Percentiles rank a stretch among this genome's conserved stretches.
These are phyloP conservation scores for Microctenopoma lineatum DNA, from an alignment of 2,797 vertebrate genomes.

Conservation along the genomic window DNA sequence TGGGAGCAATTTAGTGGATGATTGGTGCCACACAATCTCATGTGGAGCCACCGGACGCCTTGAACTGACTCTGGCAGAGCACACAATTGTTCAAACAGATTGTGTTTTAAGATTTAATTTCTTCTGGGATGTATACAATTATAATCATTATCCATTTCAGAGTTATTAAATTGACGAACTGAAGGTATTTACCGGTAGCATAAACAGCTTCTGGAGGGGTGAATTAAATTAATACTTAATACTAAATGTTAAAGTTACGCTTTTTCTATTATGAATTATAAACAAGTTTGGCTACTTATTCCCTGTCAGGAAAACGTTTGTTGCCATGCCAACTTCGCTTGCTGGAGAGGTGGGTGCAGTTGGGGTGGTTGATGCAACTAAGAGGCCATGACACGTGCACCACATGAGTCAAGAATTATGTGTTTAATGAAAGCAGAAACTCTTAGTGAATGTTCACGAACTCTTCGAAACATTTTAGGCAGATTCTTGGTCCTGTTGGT, in stretches of 20 bases:
- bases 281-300: slow-evolving; percentile 42
- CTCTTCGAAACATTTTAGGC: not conserved
- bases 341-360: slow-evolving; percentile 20
- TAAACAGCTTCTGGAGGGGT: not conserved
- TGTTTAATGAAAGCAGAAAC: slow-evolving; percentile 3
- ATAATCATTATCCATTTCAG: not conserved
- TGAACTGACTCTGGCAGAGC: not conserved
- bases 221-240: not conserved
- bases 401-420: not conserved
- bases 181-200: not conserved
- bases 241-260: not conserved
- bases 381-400: not conserved
- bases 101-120: not conserved
- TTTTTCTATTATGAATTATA: slow-evolving; percentile 1
- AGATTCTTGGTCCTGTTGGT: not conserved
- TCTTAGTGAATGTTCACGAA: not conserved
- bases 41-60: slow-evolving; percentile 6
- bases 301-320: slow-evolving; percentile 11
- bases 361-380: not conserved
- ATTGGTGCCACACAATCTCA: slow-evolving; percentile 15
- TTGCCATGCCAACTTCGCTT: slow-evolving; percentile 3
- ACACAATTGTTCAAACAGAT: no score
- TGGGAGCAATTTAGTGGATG: not conserved
- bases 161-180: not conserved
- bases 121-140: not conserved